Percentiles rank a stretch among this genome's conserved stretches.
These are phyloP conservation scores for Caenorhabditis macrosperma DNA, from an alignment of 2,888 invertebrate species.

Conservation along the genomic window DNA sequence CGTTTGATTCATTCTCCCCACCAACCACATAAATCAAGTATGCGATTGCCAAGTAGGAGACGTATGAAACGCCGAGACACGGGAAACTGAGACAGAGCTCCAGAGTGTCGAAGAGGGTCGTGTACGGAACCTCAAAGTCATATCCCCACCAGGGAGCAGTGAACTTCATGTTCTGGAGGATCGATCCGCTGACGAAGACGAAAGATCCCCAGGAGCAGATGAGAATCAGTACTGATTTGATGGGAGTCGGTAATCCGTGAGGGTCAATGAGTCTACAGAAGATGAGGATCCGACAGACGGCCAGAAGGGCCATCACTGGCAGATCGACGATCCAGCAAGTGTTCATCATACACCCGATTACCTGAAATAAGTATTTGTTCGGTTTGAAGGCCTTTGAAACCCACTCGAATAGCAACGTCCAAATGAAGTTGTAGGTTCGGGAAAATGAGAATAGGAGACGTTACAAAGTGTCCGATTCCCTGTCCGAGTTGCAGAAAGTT, in stretches of 20 bases:
- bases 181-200: neutral
- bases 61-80: slow-evolving; percentile 21
- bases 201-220: slow-evolving; percentile 16
- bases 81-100: slow-evolving; percentile 41
- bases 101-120: neutral
- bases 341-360: slow-evolving; percentile 52
- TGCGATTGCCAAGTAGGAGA: slow-evolving; percentile 15
- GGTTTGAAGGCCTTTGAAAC: neutral
- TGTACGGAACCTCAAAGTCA: neutral
- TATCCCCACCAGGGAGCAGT: slow-evolving; percentile 18
- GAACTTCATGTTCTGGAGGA: neutral
- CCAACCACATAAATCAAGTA: slow-evolving; percentile 23
- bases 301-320: slow-evolving; percentile 49
- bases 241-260: neutral
- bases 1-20: too few species aligned
- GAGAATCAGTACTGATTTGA: slow-evolving; percentile 4
- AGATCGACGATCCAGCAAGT: slow-evolving; percentile 53
- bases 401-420: slow-evolving; percentile 24
- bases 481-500: slow-evolving; percentile 40
- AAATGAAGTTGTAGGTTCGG: slow-evolving; percentile 11
- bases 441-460: slow-evolving; percentile 38
- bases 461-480: slow-evolving; percentile 43
- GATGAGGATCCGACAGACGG: slow-evolving; percentile 37
- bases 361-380: slow-evolving; percentile 27
- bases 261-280: slow-evolving; percentile 1